Percentiles rank a stretch among this genome's conserved stretches.
Conservation (phyloP, 2,888 invertebrate genomes). For the Leptinotarsa rubiginosa region DNA sequence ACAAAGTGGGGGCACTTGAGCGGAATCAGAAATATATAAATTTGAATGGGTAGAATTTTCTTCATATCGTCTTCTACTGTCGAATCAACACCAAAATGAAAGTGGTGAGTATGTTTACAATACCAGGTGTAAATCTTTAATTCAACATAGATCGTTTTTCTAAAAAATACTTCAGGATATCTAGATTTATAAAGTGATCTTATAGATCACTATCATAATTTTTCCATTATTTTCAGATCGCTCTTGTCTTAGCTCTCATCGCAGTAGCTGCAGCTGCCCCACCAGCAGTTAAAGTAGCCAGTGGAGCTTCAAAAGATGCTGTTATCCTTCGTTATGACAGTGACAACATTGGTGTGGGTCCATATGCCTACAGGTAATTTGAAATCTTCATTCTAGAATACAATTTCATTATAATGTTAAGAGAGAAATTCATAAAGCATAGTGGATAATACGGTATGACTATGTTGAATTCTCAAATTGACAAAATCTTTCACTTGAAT, state of each 20-base stretch:
- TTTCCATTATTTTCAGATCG: constrained; percentile 39
- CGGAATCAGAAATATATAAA: not conserved
- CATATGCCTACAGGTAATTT: constrained; percentile 62
- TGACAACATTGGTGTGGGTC: constrained; percentile 70
- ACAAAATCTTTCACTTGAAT: no score
- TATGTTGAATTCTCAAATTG: no score
- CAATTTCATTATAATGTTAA: no score
- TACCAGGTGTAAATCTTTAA: no score
- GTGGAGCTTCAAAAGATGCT: constrained; percentile 64
- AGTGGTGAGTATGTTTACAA: not conserved
- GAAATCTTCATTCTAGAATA: not conserved
- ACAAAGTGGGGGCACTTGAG: not conserved
- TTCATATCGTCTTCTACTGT: not conserved
- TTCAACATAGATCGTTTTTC: not conserved
- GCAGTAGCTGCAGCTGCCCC: constrained; percentile 47
- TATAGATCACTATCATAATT: no score
- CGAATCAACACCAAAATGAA: not conserved
- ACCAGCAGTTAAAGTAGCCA: not conserved
- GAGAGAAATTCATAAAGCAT: no score
- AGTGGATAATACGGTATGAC: no score
- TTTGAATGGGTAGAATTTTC: not conserved
- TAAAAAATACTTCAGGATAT: not conserved
- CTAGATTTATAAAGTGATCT: not conserved
- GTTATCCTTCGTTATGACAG: constrained; percentile 73
- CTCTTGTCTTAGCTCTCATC: constrained; percentile 49